Evolutionary conservation across 1,140 invertebrate species (phyloP).

Genomic region (Scaptomyza graminum): DNA sequence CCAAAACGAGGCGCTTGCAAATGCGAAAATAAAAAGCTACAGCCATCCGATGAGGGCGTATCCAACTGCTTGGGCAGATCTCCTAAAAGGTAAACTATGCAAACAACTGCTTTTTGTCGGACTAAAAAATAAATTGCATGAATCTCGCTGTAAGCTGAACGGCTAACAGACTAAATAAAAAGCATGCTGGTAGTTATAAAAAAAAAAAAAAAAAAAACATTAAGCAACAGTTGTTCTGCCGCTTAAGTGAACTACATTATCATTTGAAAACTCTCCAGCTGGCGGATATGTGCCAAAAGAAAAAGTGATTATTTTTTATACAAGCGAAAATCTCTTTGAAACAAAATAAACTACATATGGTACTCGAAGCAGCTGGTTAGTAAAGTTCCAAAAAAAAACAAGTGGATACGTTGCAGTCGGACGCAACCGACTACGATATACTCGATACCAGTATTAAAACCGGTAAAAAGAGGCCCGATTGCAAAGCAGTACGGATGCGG

Average conservation of each 20-base stretch:
- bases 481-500: no score
- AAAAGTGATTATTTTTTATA: background rate
- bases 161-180: slow-evolving; percentile 6
- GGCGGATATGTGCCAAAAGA: background rate
- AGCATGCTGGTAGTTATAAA: background rate
- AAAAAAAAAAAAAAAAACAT: background rate
- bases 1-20: slow-evolving; percentile 31
- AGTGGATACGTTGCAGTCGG: no score
- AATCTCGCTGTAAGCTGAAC: background rate
- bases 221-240: slow-evolving; percentile 19
- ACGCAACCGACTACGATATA: no score
- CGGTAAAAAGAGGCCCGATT: no score
- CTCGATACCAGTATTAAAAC: no score
- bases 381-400: no score
- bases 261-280: no score
- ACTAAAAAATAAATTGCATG: slow-evolving; percentile 11
- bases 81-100: slow-evolving; percentile 52
- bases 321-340: no score
- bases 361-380: no score
- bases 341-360: no score
- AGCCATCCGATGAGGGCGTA: slow-evolving; percentile 48
- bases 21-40: slow-evolving; percentile 52
- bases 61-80: slow-evolving; percentile 27
- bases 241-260: background rate
- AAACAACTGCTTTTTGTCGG: slow-evolving; percentile 25